Evolutionary conservation across 2,888 invertebrate genomes (phyloP).

Genomic region (Pyrgus malvae): DNA sequence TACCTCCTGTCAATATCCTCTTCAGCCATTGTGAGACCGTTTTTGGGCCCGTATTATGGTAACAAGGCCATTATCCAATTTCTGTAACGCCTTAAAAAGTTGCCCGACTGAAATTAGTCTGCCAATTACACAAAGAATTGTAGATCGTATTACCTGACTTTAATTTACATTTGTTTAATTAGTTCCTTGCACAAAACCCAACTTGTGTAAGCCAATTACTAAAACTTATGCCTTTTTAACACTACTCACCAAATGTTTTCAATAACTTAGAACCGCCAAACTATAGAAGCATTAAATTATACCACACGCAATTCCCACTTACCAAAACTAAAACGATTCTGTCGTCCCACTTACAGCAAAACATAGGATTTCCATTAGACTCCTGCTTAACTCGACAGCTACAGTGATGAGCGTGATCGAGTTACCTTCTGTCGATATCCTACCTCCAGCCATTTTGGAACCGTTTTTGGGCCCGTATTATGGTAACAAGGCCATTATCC

Average conservation of each 20-base stretch:
- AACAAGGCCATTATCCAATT: slow-evolving; percentile 21
- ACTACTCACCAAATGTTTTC: too few species aligned
- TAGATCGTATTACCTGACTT: too few species aligned
- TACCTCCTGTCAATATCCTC: slow-evolving; percentile 53
- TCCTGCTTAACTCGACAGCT: slow-evolving; percentile 65
- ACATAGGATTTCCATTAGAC: slow-evolving; percentile 76
- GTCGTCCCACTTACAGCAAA: slow-evolving; percentile 52
- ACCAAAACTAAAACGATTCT: slow-evolving; percentile 41
- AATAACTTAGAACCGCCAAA: too few species aligned
- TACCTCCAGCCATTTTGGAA: slow-evolving; percentile 34
- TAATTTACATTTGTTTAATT: too few species aligned
- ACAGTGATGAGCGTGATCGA: slow-evolving; percentile 61
- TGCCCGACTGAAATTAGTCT: slow-evolving; percentile 7
- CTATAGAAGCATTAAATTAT: too few species aligned
- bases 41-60: slow-evolving; percentile 13
- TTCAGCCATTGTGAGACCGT: slow-evolving; percentile 31
- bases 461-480: slow-evolving; percentile 13
- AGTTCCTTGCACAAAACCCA: too few species aligned
- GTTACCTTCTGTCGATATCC: slow-evolving; percentile 57
- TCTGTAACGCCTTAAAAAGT: slow-evolving; percentile 2
- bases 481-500: slow-evolving; percentile 16
- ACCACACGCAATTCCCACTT: too few species aligned
- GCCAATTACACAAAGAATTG: too few species aligned
- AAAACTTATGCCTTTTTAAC: too few species aligned
- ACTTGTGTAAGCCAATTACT: too few species aligned